A percentile compares a stretch with the other conserved stretches of the same genome.
phyloP scores from a whole-genome alignment of 1,140 invertebrate species.

The Pteromalus puparum region DNA sequence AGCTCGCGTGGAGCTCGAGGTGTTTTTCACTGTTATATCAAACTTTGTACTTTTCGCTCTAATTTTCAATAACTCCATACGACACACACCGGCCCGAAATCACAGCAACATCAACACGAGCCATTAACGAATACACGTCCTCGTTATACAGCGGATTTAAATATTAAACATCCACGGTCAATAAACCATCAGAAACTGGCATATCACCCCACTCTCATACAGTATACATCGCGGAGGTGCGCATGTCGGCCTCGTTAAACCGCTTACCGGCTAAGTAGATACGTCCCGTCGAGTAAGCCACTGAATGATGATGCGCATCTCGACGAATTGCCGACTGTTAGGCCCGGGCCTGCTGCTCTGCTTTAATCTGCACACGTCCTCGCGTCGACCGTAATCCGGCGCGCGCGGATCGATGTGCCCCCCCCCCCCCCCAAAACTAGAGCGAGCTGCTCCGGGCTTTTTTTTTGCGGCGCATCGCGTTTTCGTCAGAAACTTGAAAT shows the following conservation, averaged over 20 bases:
- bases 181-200: background rate
- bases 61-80: background rate
- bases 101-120: background rate
- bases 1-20: no score
- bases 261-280: slow-evolving; percentile 77
- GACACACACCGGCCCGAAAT: background rate
- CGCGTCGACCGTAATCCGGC: slow-evolving; percentile 74
- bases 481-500: background rate
- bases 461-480: background rate
- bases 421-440: slow-evolving; percentile 79
- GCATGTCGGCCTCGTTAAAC: slow-evolving; percentile 26
- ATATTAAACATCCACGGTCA: background rate
- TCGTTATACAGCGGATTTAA: background rate
- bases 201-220: background rate
- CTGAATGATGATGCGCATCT: slow-evolving; percentile 78
- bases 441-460: slow-evolving; percentile 57
- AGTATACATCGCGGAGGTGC: background rate
- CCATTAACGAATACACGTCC: background rate
- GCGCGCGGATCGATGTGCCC: slow-evolving; percentile 77
- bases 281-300: slow-evolving; percentile 76
- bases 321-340: slow-evolving; percentile 78
- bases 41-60: no score
- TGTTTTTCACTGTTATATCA: no score
- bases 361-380: slow-evolving; percentile 77
- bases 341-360: slow-evolving; percentile 68